Evolutionary conservation across 2,888 invertebrate species (phyloP).

Genomic region (Catocala fraxini): DNA sequence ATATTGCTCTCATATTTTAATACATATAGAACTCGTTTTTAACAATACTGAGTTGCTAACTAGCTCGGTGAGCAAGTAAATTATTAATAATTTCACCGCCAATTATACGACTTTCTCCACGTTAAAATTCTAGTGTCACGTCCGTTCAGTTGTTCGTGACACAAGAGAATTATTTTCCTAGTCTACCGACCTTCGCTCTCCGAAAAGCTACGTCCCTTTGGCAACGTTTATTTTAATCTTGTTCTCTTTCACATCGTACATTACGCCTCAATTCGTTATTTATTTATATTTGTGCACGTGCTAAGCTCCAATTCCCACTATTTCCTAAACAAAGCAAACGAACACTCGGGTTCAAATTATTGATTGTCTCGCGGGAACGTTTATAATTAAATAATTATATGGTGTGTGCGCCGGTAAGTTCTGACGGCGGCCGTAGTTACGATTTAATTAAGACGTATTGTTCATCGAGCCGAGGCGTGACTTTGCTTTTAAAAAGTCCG

Average conservation of each 20-base stretch:
- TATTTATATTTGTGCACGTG: conserved; percentile 63
- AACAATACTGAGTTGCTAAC: conserved; percentile 11
- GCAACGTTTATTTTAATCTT: conserved; percentile 66
- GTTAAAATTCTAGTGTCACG: conserved; percentile 48
- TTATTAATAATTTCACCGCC: conserved; percentile 37
- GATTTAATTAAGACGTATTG: conserved; percentile 84
- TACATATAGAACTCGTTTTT: conserved; percentile 7
- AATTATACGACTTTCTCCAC: conserved; percentile 33
- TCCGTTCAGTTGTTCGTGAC: conserved; percentile 59
- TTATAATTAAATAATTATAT: conserved; percentile 79
- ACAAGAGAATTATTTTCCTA: conserved; percentile 56
- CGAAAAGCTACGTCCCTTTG: conserved; percentile 51
- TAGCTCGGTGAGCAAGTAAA: conserved; percentile 21
- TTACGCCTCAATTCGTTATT: conserved; percentile 58
- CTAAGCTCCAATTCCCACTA: conserved; percentile 40
- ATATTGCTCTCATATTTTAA: conserved; percentile 23
- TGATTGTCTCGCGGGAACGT: conserved; percentile 61
- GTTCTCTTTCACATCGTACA: conserved; percentile 52
- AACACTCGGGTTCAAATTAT: conserved; percentile 57
- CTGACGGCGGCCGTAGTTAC: conserved; percentile 67
- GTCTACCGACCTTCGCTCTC: conserved; percentile 42
- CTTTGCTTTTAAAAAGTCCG: conserved; percentile 77
- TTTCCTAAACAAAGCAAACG: conserved; percentile 47
- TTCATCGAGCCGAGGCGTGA: conserved; percentile 75
- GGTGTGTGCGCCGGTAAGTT: conserved; percentile 63